Base-by-base conservation (phyloP, 2,888 invertebrate species). In the Poecilus cupreus region DNA sequence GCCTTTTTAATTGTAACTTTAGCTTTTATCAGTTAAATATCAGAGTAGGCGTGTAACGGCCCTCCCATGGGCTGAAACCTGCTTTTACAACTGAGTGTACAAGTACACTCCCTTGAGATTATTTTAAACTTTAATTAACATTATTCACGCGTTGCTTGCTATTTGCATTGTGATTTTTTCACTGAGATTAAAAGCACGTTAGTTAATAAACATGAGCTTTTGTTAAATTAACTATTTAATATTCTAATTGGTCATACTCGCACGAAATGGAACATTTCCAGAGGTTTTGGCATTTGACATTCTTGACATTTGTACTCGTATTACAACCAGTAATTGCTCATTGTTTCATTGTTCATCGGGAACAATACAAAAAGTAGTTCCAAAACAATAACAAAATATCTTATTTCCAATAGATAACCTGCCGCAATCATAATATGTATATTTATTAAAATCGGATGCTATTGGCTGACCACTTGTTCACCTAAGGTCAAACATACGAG, bases 41-140 rank as follows among this genome's bases (percentile, higher is more conserved):
- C 20, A 43, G 5, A 13, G 72, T 22, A 24, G 46, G 72, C 72
- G 72, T 72, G 43, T 11, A 5, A 18, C n/a, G n/a, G 43, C 72
- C 20, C 72, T 46, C 72, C 39, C 72, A 20, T 24, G 60, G 60
- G 60, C 1, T n/a, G 26, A n/a, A 4, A 5, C 6, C 24, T 13
- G 26, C 60, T 60, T 60, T 60, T 60, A 4, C 3, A 26, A 13
- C 6, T 3, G n/a, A 60, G 6, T 60, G 24, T 60, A 26, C 60
- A 8, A 2, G 60, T 32, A 74, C 74, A 51, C 74, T 74, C 74
- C 74, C 51, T n/a, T 16, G 74, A 49, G 74, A 26, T 74, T 49
- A 51, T 51, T 39, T 49, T 74, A 32, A 74, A 74, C 39, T 74
- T 74, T 74, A 74, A 74, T 74, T 46, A 74, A 74, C 51, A 32